These are phyloP conservation scores for Cinara cedri DNA, from an alignment of 2,888 invertebrate species.

Conservation along the genomic window DNA sequence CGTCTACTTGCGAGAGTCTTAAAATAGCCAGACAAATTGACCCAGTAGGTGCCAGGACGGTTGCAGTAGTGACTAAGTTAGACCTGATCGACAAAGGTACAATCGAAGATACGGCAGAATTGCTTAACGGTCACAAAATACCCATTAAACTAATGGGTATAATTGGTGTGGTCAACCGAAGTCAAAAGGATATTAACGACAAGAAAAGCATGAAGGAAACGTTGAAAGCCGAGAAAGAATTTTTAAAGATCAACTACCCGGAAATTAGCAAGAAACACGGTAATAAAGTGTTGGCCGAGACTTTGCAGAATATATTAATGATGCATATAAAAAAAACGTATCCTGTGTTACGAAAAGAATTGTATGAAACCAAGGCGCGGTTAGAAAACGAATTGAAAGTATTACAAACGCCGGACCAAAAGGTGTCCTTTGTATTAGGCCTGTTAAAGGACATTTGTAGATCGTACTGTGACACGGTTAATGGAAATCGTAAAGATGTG, in stretches of 20 bases:
- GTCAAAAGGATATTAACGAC: conserved; percentile 95
- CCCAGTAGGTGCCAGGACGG: conserved; percentile 90
- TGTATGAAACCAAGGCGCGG: background rate
- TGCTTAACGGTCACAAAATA: conserved; percentile 94
- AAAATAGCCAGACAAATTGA: conserved; percentile 96
- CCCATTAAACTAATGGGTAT: conserved; percentile 97
- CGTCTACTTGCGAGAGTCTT: conserved; percentile 97
- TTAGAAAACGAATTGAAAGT: conserved; percentile 24
- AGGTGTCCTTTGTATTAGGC: conserved; percentile 34
- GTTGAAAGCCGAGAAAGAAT: conserved; percentile 15
- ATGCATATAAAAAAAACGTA: conserved; percentile 31
- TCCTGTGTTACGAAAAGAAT: conserved; percentile 18
- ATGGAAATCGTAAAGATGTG: conserved; percentile 35
- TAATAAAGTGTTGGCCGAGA: conserved; percentile 14
- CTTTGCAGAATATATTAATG: conserved; percentile 30
- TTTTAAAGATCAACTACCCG: conserved; percentile 35
- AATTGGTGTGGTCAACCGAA: conserved; percentile 97
- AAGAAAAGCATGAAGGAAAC: conserved; percentile 68
- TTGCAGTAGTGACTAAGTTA: conserved; percentile 97
- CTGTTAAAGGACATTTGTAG: conserved; percentile 29
- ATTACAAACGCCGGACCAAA: conserved; percentile 28
- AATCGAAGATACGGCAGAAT: conserved; percentile 87
- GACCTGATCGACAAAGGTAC: conserved; percentile 99
- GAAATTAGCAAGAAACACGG: conserved; percentile 36
- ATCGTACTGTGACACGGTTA: conserved; percentile 38